Conservation (phyloP, 2,888 invertebrate genomes). For the Eupithecia inturbata region DNA sequence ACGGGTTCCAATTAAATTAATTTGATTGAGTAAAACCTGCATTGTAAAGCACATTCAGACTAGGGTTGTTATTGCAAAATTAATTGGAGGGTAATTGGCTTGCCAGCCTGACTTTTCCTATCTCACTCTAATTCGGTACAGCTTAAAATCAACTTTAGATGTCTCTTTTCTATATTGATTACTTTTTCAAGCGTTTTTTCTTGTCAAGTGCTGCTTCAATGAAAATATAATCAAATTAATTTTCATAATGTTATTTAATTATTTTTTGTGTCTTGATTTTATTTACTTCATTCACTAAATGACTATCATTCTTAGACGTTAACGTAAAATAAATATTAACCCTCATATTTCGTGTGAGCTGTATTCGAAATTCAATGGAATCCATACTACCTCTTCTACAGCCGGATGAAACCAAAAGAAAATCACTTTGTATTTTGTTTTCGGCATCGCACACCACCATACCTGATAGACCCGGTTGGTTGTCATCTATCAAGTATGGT, state of each 20-base stretch:
- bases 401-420: background rate
- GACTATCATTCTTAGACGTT: too few species aligned
- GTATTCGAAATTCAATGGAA: background rate
- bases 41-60: conserved; percentile 32
- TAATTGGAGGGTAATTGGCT: conserved; percentile 81
- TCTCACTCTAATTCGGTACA: conserved; percentile 11
- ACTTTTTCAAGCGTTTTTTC: background rate
- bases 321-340: too few species aligned
- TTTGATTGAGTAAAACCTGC: conserved; percentile 35
- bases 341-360: background rate
- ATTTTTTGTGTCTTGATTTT: background rate
- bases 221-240: background rate
- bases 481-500: too few species aligned
- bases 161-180: background rate
- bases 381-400: background rate
- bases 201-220: background rate
- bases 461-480: too few species aligned
- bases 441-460: background rate
- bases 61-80: conserved; percentile 74
- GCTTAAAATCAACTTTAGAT: background rate
- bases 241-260: too few species aligned
- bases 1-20: conserved; percentile 31
- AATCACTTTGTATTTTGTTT: background rate
- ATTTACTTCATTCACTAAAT: too few species aligned
- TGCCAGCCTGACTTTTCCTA: conserved; percentile 60